Base-by-base conservation (phyloP, 2,113 vertebrate genomes). In the Triplophysa dalaica region DNA sequence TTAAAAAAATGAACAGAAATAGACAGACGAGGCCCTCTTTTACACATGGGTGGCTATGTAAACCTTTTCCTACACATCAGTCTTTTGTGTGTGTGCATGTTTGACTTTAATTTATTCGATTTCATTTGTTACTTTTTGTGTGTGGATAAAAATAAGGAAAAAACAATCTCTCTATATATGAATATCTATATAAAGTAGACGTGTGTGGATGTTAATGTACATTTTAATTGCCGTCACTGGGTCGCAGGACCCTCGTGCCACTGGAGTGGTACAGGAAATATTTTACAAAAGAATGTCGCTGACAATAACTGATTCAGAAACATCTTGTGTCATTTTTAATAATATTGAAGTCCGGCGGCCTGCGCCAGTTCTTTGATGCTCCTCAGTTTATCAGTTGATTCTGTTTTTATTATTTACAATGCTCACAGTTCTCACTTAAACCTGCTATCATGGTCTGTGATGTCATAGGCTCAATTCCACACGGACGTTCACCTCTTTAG, bases 31-130 rank as follows among this genome's bases (percentile, higher is more conserved):
- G 87, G 91, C 90, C 89, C 89, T 88, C 88, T 89, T 91, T 92
- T 89, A 92, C 89, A 89, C 85, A 33, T 29, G 81, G 91, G 89
- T 89, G 87, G 89, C 89, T 90, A 91, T 93, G 92, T 91, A 91
- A 92, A 93, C 89, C 88, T 91, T 94, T 94, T 92, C 92, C 90
- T 92, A 92, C 90, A 92, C 92, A 93, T 92, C 92, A 90, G 91
- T 92, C 92, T 91, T 92, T 85, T 92, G 78, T 92, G 83, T 91
- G 93, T 92, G 93, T 94, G 93, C 92, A 93, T 93, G 92, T 93
- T 92, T 93, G 92, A 92, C 88, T 91, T 88, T 93, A 92, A 92
- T 92, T 93, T 94, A 93, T 92, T 93, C 90, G 83, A 89, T 80
- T 83, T 85, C 80, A 86, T 89, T 85, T 90, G 89, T 90, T 89